phyloP scores from a whole-genome alignment of 1,140 invertebrate genomes.

The Eufriesea mexicana region DNA sequence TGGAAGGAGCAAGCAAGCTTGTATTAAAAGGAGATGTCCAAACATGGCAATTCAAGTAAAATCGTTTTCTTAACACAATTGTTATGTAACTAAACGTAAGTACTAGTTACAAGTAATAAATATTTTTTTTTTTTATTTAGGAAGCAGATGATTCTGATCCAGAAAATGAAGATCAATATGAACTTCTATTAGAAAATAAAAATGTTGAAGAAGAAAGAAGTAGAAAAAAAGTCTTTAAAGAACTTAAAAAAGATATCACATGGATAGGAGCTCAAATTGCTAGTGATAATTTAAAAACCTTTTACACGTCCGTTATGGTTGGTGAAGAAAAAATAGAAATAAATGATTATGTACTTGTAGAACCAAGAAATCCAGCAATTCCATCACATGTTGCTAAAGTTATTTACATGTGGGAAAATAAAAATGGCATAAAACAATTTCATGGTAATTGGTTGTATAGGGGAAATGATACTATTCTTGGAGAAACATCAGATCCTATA shows the following conservation, averaged over 20 bases:
- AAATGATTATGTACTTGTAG: conserved; percentile 88
- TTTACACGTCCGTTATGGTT: conserved; percentile 69
- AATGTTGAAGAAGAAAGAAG: conserved; percentile 62
- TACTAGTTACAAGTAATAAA: not conserved
- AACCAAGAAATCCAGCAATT: conserved; percentile 86
- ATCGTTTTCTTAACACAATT: not conserved
- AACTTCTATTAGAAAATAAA: conserved; percentile 76
- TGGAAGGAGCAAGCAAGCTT: conserved; percentile 89
- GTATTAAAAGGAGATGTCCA: conserved; percentile 87
- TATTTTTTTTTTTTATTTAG: conserved; percentile 63
- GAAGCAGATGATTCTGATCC: conserved; percentile 86
- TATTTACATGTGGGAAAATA: conserved; percentile 86
- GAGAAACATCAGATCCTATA: conserved; percentile 89
- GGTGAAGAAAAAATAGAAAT: conserved; percentile 69
- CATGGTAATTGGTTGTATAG: conserved; percentile 84
- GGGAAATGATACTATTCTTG: conserved; percentile 90
- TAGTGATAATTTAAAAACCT: conserved; percentile 57
- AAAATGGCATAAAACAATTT: conserved; percentile 58
- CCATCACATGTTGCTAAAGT: conserved; percentile 88
- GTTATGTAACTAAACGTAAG: not conserved
- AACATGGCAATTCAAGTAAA: conserved; percentile 87
- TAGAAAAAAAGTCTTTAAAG: conserved; percentile 73
- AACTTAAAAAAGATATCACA: conserved; percentile 77
- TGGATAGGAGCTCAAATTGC: conserved; percentile 84
- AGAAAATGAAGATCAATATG: conserved; percentile 84